phyloP scores from a whole-genome alignment of 2,113 vertebrate species.

The Gadus macrocephalus region DNA sequence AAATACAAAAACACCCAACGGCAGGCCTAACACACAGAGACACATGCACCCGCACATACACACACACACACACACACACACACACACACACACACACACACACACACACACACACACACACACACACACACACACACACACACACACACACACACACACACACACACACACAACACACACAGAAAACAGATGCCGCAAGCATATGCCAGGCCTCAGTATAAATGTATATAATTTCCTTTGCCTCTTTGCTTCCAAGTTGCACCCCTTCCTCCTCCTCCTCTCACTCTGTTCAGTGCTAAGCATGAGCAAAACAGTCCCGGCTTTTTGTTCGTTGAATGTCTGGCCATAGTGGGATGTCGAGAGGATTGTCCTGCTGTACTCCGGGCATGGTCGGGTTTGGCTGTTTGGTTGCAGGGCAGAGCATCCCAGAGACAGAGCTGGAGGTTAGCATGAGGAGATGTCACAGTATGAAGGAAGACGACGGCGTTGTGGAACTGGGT shows the following conservation, averaged over 20 bases:
- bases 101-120: background rate
- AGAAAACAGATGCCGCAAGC: conserved; percentile 36
- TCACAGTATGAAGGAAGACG: background rate
- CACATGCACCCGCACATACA: background rate
- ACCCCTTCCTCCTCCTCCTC: conserved; percentile 21
- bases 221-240: conserved; percentile 53
- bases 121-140: background rate
- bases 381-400: no score
- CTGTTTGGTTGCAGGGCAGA: no score
- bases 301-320: conserved; percentile 31
- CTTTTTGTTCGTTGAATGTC: conserved; percentile 33
- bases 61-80: background rate
- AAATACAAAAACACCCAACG: conserved; percentile 2
- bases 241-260: conserved; percentile 17
- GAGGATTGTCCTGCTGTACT: background rate
- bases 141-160: background rate
- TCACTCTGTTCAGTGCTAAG: conserved; percentile 23
- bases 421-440: no score
- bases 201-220: conserved; percentile 31
- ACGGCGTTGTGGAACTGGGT: conserved; percentile 20
- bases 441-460: background rate
- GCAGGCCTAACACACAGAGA: background rate
- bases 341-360: conserved; percentile 35
- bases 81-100: background rate
- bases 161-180: conserved; percentile 1